Conservation (phyloP, 1,140 invertebrate genomes). For the Schlechtendalia chinensis region DNA sequence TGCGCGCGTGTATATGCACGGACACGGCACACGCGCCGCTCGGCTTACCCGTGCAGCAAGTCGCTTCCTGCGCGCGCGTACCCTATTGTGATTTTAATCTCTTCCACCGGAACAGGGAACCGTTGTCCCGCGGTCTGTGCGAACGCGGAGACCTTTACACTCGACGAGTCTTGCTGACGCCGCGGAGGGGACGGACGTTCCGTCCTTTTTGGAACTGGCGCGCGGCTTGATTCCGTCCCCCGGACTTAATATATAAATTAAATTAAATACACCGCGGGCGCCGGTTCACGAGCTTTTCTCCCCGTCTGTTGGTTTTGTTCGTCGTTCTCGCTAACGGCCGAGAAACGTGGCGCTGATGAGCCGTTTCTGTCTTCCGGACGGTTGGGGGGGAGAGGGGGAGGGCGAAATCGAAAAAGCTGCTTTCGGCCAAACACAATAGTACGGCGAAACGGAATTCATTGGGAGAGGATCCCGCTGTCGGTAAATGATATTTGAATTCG, state of each 20-base stretch:
- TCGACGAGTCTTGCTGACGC: not conserved
- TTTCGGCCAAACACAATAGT: not conserved
- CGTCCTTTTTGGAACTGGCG: constrained; percentile 24
- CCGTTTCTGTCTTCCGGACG: not conserved
- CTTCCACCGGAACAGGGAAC: not conserved
- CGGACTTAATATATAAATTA: too few relatives aligned
- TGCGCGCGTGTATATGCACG: too few relatives aligned
- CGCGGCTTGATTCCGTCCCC: too few relatives aligned
- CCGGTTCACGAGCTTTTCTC: constrained; percentile 24
- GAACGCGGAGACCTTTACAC: constrained; percentile 9
- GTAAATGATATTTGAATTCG: constrained; percentile 16
- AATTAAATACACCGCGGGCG: not conserved
- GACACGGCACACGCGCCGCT: too few relatives aligned
- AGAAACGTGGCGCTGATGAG: not conserved
- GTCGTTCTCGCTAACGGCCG: not conserved
- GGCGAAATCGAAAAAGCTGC: too few relatives aligned
- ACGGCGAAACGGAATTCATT: not conserved
- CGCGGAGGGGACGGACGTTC: not conserved
- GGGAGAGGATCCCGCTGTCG: not conserved
- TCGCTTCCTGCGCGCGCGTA: too few relatives aligned
- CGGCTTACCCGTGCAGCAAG: too few relatives aligned
- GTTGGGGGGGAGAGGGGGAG: too few relatives aligned
- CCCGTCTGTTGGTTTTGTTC: too few relatives aligned
- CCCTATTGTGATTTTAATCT: constrained; percentile 13
- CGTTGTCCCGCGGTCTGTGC: not conserved